Conservation (phyloP, 23 tunicate genomes). For the Clavelina lepadiformis region DNA sequence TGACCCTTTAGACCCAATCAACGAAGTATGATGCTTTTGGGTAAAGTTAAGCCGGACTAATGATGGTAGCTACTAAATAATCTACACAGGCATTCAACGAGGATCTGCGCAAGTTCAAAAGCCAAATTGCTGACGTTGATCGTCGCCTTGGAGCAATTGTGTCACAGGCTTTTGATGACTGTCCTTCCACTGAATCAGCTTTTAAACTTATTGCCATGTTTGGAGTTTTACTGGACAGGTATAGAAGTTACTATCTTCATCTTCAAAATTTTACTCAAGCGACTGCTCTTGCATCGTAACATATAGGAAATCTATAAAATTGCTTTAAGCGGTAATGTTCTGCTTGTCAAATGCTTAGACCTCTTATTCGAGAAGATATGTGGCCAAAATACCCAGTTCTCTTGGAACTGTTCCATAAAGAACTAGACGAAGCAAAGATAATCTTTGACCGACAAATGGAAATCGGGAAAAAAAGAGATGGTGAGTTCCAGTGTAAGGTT, state of each 20-base stretch:
- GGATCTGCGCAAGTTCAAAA: slow-evolving; percentile 54
- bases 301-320: too few relatives aligned
- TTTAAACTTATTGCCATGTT: slow-evolving; percentile 86
- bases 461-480: slow-evolving; percentile 40
- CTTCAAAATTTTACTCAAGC: too few relatives aligned
- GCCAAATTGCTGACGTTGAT: slow-evolving; percentile 66
- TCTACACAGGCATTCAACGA: slow-evolving; percentile 34
- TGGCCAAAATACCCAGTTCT: slow-evolving; percentile 68
- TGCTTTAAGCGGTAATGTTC: too few relatives aligned
- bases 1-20: slow-evolving; percentile 74
- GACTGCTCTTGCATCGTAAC: too few relatives aligned
- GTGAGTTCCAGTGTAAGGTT: too few relatives aligned
- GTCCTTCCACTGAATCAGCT: slow-evolving; percentile 79
- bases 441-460: slow-evolving; percentile 80
- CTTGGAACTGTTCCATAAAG: slow-evolving; percentile 67
- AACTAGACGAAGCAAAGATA: slow-evolving; percentile 67
- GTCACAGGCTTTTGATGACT: slow-evolving; percentile 88
- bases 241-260: not conserved
- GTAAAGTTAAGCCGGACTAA: too few relatives aligned
- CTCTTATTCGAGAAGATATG: slow-evolving; percentile 70
- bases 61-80: too few relatives aligned
- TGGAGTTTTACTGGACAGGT: slow-evolving; percentile 78
- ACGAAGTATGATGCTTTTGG: slow-evolving; percentile 37
- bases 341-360: slow-evolving; percentile 41
- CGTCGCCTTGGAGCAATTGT: slow-evolving; percentile 80